Evolutionary conservation across 2,113 vertebrate species (phyloP).

Genomic region (Ondatra zibethicus): DNA sequence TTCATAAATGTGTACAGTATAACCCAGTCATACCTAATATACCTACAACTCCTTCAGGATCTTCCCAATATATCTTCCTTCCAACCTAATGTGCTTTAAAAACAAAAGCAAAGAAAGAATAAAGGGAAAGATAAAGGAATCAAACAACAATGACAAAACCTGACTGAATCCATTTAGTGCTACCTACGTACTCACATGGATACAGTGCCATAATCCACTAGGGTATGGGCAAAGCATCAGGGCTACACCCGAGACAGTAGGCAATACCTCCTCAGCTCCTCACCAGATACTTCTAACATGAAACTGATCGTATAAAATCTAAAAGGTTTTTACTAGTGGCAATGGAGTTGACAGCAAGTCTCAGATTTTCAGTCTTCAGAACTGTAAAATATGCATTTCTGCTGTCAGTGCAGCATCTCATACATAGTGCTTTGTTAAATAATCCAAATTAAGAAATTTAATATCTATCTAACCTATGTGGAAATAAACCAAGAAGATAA

Average conservation of each 20-base stretch:
- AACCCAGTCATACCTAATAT: background rate
- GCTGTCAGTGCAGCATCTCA: background rate
- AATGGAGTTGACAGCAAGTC: background rate
- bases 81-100: background rate
- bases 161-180: background rate
- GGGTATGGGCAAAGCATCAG: background rate
- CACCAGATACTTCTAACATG: background rate
- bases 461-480: background rate
- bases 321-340: background rate
- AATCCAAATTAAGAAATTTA: background rate
- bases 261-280: background rate
- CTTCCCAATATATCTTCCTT: background rate
- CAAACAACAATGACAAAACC: background rate
- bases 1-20: background rate
- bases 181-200: background rate
- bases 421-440: background rate
- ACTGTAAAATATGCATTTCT: background rate
- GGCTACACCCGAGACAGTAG: background rate
- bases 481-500: background rate
- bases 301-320: background rate
- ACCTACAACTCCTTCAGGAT: background rate
- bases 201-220: background rate
- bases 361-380: background rate
- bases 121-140: background rate
- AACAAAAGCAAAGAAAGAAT: background rate